These are phyloP conservation scores for Heliconius aoede DNA, from an alignment of 2,888 invertebrate species.

Conservation along the genomic window DNA sequence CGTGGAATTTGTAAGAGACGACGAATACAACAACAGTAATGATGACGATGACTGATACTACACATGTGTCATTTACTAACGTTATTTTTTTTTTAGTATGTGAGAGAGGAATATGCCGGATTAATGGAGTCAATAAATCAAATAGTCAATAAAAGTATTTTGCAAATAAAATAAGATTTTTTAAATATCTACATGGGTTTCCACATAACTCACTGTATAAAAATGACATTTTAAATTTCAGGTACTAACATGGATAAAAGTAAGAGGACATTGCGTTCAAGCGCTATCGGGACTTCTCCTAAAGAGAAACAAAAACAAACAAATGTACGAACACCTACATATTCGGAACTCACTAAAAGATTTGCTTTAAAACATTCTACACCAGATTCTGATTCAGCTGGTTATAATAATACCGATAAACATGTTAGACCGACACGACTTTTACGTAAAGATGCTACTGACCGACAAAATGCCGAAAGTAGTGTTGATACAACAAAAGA, in stretches of 20 bases:
- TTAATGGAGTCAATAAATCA: too few species aligned
- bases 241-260: neutral
- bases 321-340: slow-evolving; percentile 46
- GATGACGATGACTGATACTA: too few species aligned
- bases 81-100: too few species aligned
- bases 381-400: slow-evolving; percentile 30
- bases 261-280: slow-evolving; percentile 28
- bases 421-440: slow-evolving; percentile 2
- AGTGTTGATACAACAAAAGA: slow-evolving; percentile 4
- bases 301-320: slow-evolving; percentile 4
- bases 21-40: too few species aligned
- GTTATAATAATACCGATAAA: slow-evolving; percentile 8
- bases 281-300: neutral
- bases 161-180: too few species aligned
- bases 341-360: slow-evolving; percentile 53
- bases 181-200: too few species aligned
- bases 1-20: too few species aligned
- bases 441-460: neutral
- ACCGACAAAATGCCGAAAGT: neutral
- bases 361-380: slow-evolving; percentile 50
- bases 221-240: neutral
- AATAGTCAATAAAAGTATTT: too few species aligned
- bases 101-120: too few species aligned
- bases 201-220: neutral
- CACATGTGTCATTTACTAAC: too few species aligned